A percentile compares a stretch with the other conserved stretches of the same genome.
Evolutionary conservation across 30 jellyfish, hydroid and myxozoan species (phyloP).

Genomic region (Turritopsis rubra): DNA sequence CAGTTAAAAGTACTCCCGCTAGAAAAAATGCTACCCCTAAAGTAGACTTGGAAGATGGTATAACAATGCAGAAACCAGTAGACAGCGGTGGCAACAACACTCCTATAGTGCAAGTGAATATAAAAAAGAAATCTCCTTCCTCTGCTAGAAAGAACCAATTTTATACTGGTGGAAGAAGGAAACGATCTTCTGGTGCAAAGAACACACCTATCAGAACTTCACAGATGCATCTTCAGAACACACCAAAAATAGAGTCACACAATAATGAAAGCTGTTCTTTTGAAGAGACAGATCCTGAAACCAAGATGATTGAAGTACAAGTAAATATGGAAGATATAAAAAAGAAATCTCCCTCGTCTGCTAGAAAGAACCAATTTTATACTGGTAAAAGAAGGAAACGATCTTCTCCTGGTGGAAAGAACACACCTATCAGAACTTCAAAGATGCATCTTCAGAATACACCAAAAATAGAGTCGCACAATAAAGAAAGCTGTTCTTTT

Average conservation of each 20-base stretch:
- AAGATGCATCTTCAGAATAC: too few relatives aligned
- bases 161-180: not conserved
- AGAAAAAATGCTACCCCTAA: not conserved
- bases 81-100: too few relatives aligned
- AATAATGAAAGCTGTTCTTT: not conserved
- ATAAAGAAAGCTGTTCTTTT: not conserved
- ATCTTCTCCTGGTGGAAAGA: not conserved
- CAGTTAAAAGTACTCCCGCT: not conserved
- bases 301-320: not conserved
- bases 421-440: not conserved
- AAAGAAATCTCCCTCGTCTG: not conserved
- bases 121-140: not conserved
- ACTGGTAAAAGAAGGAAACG: not conserved
- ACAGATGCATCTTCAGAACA: not conserved
- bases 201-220: not conserved
- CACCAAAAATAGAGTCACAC: not conserved
- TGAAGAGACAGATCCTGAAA: not conserved
- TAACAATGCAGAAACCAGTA: too few relatives aligned
- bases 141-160: not conserved
- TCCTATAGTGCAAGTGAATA: too few relatives aligned
- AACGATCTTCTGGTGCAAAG: not conserved
- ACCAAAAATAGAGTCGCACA: too few relatives aligned
- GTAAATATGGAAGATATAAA: not conserved
- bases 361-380: not conserved
- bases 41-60: too few relatives aligned